phyloP scores from a whole-genome alignment of 2,113 vertebrate genomes.

The Spermophilus dauricus region DNA sequence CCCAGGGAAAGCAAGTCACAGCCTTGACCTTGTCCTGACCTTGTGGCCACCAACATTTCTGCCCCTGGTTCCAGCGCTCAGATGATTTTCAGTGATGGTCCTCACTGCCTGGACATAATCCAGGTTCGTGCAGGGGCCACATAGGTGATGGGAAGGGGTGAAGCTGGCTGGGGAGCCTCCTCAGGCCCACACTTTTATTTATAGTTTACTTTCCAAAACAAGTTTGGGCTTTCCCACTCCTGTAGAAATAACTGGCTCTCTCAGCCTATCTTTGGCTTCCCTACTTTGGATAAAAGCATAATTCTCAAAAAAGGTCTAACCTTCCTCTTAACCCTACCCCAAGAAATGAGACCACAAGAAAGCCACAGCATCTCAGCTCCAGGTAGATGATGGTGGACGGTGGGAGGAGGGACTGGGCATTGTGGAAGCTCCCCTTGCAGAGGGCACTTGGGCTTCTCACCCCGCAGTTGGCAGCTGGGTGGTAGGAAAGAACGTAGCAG shows the following conservation, averaged over 20 bases:
- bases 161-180: background rate
- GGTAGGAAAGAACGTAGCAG: too few relatives aligned
- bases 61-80: background rate
- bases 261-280: background rate
- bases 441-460: background rate
- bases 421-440: too few relatives aligned
- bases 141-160: too few relatives aligned
- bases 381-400: rapidly evolving
- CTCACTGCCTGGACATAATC: background rate
- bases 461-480: too few relatives aligned
- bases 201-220: background rate
- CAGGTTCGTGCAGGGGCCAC: too few relatives aligned
- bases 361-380: background rate
- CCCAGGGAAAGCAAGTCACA: background rate
- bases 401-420: rapidly evolving
- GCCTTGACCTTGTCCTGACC: background rate
- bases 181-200: background rate
- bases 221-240: background rate
- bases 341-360: too few relatives aligned
- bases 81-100: background rate
- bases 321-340: background rate
- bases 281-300: background rate
- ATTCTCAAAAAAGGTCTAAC: background rate
- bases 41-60: rapidly evolving
- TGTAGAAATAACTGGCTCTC: background rate